Conservation (phyloP, 2,888 invertebrate species). For the Zaprionus lineosus region DNA sequence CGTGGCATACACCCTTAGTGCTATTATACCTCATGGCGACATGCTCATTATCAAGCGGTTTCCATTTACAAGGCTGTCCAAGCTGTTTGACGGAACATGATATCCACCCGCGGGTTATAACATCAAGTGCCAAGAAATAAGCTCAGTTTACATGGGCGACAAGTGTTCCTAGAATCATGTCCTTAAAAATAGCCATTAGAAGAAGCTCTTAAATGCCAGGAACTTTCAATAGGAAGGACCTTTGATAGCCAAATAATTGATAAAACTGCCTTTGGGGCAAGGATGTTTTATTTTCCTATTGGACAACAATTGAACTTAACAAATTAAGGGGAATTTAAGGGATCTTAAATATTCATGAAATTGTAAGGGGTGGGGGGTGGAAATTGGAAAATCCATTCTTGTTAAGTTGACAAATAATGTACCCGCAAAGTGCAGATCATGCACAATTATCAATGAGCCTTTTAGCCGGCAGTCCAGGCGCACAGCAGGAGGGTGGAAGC, state of each 20-base stretch:
- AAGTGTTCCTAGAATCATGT: conserved; percentile 19
- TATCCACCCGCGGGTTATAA: neutral
- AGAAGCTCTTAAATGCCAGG: no score
- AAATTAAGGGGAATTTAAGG: no score
- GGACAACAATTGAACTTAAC: no score
- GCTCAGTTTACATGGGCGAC: conserved; percentile 19
- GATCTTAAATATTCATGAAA: no score
- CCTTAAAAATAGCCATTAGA: no score
- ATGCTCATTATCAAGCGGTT: conserved; percentile 71
- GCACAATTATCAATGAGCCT: conserved; percentile 49
- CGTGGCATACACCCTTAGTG: conserved; percentile 24
- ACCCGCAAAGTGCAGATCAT: conserved; percentile 36
- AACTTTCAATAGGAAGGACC: no score
- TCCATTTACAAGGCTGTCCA: conserved; percentile 45
- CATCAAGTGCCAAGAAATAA: conserved; percentile 16
- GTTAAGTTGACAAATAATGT: conserved; percentile 29
- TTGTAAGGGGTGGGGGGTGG: no score
- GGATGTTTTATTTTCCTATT: no score
- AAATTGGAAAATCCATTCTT: no score
- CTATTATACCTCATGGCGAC: conserved; percentile 53
- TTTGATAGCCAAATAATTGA: no score
- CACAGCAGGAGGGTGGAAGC: neutral
- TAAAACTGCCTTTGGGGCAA: no score
- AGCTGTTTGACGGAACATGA: conserved; percentile 41
- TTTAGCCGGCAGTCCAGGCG: conserved; percentile 18